phyloP scores from a whole-genome alignment of 2,797 vertebrate genomes.

The Darevskia nairensis region DNA sequence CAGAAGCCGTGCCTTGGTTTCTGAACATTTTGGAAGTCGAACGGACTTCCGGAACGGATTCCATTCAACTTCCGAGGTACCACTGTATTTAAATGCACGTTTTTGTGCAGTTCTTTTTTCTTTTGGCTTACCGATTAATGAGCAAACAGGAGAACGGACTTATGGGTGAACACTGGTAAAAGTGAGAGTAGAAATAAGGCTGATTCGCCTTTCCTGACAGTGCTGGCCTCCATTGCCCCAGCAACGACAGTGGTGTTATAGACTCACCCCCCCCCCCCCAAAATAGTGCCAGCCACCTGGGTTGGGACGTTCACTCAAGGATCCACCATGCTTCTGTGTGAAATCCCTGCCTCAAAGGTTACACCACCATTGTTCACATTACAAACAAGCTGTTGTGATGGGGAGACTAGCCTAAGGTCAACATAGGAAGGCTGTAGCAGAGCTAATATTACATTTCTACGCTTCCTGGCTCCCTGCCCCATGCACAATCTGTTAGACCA shows the following conservation, averaged over 20 bases:
- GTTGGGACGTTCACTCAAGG: not conserved
- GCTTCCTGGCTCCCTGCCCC: not conserved
- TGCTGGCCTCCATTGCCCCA: not conserved
- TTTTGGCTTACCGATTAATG: not conserved
- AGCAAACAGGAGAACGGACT: not conserved
- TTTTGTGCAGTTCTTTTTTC: not conserved
- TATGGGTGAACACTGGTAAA: not conserved
- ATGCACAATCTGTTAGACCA: conserved; percentile 13
- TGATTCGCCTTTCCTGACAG: too few species aligned
- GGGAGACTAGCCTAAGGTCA: conserved; percentile 12
- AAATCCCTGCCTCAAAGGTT: conserved; percentile 2
- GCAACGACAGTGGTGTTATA: not conserved
- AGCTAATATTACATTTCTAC: not conserved
- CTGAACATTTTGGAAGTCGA: too few species aligned
- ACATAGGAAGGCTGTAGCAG: not conserved
- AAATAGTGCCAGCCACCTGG: not conserved
- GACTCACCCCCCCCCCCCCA: not conserved
- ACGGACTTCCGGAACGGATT: too few species aligned
- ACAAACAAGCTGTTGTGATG: not conserved
- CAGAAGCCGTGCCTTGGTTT: too few species aligned
- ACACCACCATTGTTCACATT: not conserved
- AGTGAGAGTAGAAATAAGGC: not conserved
- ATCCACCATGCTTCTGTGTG: not conserved
- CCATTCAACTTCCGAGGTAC: too few species aligned
- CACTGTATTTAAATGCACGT: not conserved